Evolutionary conservation across 2,113 vertebrate species (phyloP).

Genomic region (Onychostruthus taczanowskii): DNA sequence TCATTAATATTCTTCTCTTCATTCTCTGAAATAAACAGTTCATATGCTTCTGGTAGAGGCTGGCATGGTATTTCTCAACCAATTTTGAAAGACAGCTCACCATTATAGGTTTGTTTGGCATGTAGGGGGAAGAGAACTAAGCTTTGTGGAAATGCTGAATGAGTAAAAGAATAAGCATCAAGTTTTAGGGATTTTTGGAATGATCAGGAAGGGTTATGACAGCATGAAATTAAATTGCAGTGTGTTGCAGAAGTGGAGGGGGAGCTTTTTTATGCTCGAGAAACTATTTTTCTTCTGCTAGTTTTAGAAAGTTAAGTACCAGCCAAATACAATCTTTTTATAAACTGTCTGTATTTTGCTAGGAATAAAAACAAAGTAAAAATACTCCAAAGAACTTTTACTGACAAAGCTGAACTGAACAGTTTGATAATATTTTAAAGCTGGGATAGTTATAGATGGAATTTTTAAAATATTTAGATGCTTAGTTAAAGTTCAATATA

Average conservation of each 20-base stretch:
- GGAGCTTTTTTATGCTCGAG: not conserved
- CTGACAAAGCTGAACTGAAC: not conserved
- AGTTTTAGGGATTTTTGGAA: not conserved
- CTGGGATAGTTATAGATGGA: not conserved
- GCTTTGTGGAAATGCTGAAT: not conserved
- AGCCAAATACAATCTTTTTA: not conserved
- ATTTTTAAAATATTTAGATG: not conserved
- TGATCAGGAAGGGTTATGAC: not conserved
- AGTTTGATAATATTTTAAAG: not conserved
- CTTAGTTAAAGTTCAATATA: not conserved
- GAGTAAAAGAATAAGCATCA: not conserved
- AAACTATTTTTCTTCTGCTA: not conserved
- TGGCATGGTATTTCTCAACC: not conserved
- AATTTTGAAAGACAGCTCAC: not conserved
- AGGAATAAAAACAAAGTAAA: not conserved
- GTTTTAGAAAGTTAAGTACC: not conserved
- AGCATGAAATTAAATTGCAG: not conserved
- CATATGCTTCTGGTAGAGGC: not conserved
- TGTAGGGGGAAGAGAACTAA: not conserved
- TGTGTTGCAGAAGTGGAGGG: not conserved
- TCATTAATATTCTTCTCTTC: not conserved
- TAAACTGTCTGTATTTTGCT: not conserved
- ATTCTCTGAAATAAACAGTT: not conserved
- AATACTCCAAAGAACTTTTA: not conserved
- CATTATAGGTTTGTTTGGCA: not conserved